Percentiles rank a stretch among this genome's conserved stretches.
phyloP scores from a whole-genome alignment of 2,113 vertebrate species.

The Bubo bubo region DNA sequence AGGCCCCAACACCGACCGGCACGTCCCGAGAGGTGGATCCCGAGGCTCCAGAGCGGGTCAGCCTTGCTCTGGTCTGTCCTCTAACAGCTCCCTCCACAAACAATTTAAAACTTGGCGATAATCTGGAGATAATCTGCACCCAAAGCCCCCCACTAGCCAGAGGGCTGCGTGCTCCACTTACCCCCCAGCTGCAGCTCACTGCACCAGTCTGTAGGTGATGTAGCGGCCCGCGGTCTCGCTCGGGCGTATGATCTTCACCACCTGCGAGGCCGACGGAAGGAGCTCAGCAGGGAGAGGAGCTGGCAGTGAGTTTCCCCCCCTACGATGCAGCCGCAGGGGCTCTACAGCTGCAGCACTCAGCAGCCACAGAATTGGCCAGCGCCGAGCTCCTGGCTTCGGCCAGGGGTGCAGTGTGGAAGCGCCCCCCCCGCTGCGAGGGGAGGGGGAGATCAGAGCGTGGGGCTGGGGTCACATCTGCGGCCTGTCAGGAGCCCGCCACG shows the following conservation, averaged over 20 bases:
- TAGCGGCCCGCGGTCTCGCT: slow-evolving; percentile 95
- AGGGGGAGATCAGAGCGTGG: no score
- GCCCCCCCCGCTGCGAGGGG: no score
- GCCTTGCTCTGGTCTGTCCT: not conserved
- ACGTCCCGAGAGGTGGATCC: fast-evolving
- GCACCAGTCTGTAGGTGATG: slow-evolving; percentile 96
- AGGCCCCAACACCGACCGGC: fast-evolving
- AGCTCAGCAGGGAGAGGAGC: not conserved
- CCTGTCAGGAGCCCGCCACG: not conserved
- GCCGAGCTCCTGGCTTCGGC: not conserved
- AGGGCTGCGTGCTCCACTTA: fast-evolving
- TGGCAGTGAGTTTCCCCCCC: not conserved
- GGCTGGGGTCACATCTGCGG: not conserved
- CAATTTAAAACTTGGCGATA: fast-evolving
- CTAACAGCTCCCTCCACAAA: not conserved
- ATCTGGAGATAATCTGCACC: not conserved
- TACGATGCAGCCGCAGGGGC: not conserved
- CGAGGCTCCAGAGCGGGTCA: fast-evolving
- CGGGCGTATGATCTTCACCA: slow-evolving; percentile 97
- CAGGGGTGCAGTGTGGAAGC: not conserved
- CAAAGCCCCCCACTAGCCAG: not conserved
- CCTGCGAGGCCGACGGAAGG: slow-evolving; percentile 60
- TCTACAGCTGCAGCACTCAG: fast-evolving
- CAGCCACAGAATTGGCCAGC: not conserved
- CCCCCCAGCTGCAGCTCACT: slow-evolving; percentile 58